Evolutionary conservation across 2,113 vertebrate species (phyloP).

Genomic region (Neopipo cinnamomea): DNA sequence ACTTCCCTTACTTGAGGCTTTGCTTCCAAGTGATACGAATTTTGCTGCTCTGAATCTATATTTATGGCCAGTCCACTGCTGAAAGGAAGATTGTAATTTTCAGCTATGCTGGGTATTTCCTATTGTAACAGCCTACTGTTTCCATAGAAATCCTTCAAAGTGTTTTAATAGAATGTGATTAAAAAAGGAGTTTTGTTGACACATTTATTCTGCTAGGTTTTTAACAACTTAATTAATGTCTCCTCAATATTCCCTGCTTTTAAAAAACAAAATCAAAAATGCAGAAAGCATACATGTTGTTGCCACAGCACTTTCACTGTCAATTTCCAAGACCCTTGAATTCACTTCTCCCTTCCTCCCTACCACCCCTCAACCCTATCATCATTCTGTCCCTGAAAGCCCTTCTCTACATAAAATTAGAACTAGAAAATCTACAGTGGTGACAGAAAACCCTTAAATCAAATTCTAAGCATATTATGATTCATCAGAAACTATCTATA

Average conservation of each 20-base stretch:
- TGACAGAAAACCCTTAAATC: conserved; percentile 28
- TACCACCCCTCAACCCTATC: not conserved
- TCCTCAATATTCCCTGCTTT: not conserved
- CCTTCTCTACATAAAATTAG: conserved; percentile 34
- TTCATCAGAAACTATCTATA: conserved; percentile 34
- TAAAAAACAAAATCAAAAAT: not conserved
- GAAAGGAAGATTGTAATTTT: conserved; percentile 24
- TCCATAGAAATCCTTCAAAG: conserved; percentile 57
- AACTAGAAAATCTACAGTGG: not conserved
- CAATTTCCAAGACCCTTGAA: not conserved
- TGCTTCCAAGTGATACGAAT: not conserved
- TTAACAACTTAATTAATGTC: conserved; percentile 18
- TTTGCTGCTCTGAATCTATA: not conserved
- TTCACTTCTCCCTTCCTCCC: not conserved
- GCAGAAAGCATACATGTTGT: not conserved
- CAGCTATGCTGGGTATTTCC: conserved; percentile 49
- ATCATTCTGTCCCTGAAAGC: conserved; percentile 44
- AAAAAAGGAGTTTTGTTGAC: conserved; percentile 46
- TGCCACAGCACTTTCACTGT: not conserved
- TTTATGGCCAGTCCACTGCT: conserved; percentile 16
- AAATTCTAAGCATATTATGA: not conserved
- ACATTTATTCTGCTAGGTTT: conserved; percentile 42
- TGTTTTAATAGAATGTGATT: conserved; percentile 23
- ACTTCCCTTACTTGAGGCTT: not conserved
- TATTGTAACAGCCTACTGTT: conserved; percentile 50